Evolutionary conservation across 2,113 vertebrate species (phyloP).

Genomic region (Choloepus hoffmanni): DNA sequence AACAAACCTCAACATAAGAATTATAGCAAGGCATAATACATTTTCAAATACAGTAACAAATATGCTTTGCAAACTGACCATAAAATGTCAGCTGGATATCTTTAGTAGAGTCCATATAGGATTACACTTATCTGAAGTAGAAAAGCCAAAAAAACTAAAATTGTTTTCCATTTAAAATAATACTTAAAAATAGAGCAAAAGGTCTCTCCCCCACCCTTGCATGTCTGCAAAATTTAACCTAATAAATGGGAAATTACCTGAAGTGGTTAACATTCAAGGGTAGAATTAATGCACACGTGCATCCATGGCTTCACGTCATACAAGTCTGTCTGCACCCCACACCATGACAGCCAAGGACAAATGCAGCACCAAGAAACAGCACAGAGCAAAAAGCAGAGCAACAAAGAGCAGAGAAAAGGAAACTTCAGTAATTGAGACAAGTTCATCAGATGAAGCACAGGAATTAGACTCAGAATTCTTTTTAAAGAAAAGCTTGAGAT

Average conservation of each 20-base stretch:
- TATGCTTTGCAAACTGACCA: slow-evolving; percentile 46
- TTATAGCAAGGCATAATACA: slow-evolving; percentile 2
- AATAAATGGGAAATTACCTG: slow-evolving; percentile 89
- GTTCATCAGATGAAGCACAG: slow-evolving; percentile 85
- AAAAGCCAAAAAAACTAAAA: slow-evolving; percentile 49
- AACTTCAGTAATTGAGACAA: slow-evolving; percentile 87
- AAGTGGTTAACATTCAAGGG: slow-evolving; percentile 88
- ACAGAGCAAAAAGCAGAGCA: slow-evolving; percentile 88
- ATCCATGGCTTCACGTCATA: slow-evolving; percentile 87
- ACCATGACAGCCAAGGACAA: slow-evolving; percentile 90
- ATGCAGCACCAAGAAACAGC: slow-evolving; percentile 89
- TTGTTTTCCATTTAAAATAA: slow-evolving; percentile 54
- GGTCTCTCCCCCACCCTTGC: slow-evolving; percentile 72
- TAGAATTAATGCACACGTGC: slow-evolving; percentile 86
- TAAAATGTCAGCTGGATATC: slow-evolving; percentile 31
- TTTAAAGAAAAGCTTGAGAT: slow-evolving; percentile 80
- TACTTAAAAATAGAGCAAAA: slow-evolving; percentile 58
- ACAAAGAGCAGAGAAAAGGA: slow-evolving; percentile 88
- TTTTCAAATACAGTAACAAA: slow-evolving; percentile 54
- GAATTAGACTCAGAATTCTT: slow-evolving; percentile 82
- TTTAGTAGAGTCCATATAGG: neutral
- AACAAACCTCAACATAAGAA: slow-evolving; percentile 56
- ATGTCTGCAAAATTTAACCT: slow-evolving; percentile 80
- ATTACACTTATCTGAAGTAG: neutral
- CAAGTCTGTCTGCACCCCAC: slow-evolving; percentile 88